Percentiles rank a stretch among this genome's conserved stretches.
Conservation (phyloP, 2,797 vertebrate species). For the Rhabdophis nuchalis region DNA sequence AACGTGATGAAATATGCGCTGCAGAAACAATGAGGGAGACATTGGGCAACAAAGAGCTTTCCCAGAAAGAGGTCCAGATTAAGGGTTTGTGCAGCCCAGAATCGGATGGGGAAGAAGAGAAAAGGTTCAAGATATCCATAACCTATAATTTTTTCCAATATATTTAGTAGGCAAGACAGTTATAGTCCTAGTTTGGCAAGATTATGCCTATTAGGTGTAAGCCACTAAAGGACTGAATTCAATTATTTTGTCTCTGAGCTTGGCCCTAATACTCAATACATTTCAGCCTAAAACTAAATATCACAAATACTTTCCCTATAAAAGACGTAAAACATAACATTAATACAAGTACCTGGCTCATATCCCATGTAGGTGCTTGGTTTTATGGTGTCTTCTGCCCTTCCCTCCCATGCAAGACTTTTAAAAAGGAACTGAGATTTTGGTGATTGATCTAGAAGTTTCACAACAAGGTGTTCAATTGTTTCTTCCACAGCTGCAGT, state of each 20-base stretch:
- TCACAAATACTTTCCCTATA: background rate
- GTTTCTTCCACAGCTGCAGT: slow-evolving; percentile 90
- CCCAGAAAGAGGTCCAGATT: background rate
- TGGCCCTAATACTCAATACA: background rate
- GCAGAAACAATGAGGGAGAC: background rate
- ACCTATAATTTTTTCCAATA: background rate
- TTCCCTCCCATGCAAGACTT: slow-evolving; percentile 66
- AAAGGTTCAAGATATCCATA: background rate
- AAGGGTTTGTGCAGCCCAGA: background rate
- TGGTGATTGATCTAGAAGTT: slow-evolving; percentile 72
- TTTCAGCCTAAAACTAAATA: background rate
- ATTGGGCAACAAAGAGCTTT: background rate
- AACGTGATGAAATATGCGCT: background rate
- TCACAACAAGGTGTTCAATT: slow-evolving; percentile 84
- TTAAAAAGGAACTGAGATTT: slow-evolving; percentile 60
- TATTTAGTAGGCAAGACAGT: background rate
- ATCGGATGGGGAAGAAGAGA: background rate
- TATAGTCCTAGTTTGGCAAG: background rate
- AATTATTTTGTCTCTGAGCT: background rate
- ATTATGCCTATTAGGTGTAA: background rate
- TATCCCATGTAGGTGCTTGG: slow-evolving; percentile 54
- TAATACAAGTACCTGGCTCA: slow-evolving; percentile 65
- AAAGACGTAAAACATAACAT: background rate
- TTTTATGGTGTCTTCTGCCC: slow-evolving; percentile 56
- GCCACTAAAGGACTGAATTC: background rate